Conservation (phyloP, 2,888 invertebrate genomes). For the Luperina nickerlii region DNA sequence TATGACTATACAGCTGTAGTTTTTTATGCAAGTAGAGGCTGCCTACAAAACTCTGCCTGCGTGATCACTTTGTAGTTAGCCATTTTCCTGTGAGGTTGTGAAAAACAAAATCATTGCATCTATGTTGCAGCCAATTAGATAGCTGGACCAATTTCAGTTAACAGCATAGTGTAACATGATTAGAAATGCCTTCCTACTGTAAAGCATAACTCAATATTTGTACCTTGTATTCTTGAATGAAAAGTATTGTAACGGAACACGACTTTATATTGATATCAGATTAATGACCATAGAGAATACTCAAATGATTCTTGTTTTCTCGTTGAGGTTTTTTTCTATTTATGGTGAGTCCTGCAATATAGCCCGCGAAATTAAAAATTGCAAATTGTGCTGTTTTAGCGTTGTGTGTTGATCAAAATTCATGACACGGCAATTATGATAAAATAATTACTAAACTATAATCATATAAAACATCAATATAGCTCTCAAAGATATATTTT, state of each 20-base stretch:
- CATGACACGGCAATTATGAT: not conserved
- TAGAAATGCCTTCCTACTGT: too few relatives aligned
- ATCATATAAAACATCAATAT: not conserved
- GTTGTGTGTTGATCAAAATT: not conserved
- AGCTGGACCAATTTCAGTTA: not conserved
- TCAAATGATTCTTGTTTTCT: not conserved
- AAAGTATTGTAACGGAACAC: not conserved
- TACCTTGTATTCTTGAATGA: not conserved
- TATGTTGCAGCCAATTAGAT: not conserved
- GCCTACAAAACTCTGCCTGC: not conserved
- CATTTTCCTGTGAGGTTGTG: conserved; percentile 8
- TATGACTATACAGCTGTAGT: not conserved
- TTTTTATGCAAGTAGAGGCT: not conserved
- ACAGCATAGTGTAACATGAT: too few relatives aligned
- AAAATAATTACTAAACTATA: not conserved
- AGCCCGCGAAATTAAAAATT: not conserved
- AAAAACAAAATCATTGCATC: not conserved
- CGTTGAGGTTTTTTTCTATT: too few relatives aligned
- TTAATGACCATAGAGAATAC: not conserved
- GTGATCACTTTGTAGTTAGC: not conserved
- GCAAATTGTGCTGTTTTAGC: not conserved
- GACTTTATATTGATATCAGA: not conserved
- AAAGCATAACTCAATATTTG: not conserved
- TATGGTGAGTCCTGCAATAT: not conserved
- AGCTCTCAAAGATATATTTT: too few relatives aligned